These are phyloP conservation scores for Amphiduros pacificus DNA, from an alignment of 2,888 invertebrate genomes.

Conservation along the genomic window DNA sequence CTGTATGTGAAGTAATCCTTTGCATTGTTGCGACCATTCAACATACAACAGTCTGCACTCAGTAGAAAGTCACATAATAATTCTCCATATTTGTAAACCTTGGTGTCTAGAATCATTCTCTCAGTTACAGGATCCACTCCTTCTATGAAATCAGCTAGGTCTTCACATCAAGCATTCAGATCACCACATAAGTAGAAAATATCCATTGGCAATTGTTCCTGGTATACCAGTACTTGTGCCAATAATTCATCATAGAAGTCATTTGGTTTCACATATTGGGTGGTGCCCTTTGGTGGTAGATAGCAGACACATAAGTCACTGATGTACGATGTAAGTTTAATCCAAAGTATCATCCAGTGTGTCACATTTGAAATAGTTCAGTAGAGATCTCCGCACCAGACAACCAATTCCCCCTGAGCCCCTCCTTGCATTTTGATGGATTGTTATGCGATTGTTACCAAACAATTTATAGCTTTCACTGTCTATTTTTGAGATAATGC, in stretches of 20 bases:
- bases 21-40: neutral
- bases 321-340: neutral
- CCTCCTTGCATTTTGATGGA: neutral
- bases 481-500: neutral
- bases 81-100: neutral
- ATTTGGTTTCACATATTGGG: neutral
- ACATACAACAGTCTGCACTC: neutral
- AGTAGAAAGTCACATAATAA: no score
- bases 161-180: no score
- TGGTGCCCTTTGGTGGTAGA: neutral
- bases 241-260: neutral
- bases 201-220: neutral
- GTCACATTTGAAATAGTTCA: neutral
- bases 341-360: neutral
- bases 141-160: neutral
- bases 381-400: neutral
- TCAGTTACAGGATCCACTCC: neutral
- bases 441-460: neutral
- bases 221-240: neutral
- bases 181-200: neutral
- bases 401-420: neutral
- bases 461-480: neutral
- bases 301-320: neutral
- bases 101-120: neutral
- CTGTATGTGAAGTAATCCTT: neutral